Conservation (phyloP, 2,113 vertebrate species). For the Eretmochelys imbricata region DNA sequence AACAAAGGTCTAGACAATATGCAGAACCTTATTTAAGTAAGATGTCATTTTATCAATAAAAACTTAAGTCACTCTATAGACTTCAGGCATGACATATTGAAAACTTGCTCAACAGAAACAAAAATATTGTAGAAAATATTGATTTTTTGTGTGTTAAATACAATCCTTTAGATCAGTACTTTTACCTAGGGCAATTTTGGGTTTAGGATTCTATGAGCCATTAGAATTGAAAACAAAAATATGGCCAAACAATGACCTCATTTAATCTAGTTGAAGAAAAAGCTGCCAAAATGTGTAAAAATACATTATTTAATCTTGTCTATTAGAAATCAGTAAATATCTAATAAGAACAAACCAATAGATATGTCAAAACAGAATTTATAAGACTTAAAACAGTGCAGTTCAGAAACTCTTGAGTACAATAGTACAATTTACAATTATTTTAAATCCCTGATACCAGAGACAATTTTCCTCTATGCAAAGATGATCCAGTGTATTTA, state of each 20-base stretch:
- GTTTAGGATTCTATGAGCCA: slow-evolving; percentile 33
- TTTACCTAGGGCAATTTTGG: slow-evolving; percentile 38
- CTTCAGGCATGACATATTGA: slow-evolving; percentile 21
- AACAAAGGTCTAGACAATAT: slow-evolving; percentile 1
- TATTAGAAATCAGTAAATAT: neutral
- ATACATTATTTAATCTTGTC: neutral
- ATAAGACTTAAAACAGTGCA: neutral
- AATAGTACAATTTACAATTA: neutral
- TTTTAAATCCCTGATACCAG: neutral
- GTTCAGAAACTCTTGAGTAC: neutral
- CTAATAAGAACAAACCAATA: slow-evolving; percentile 19
- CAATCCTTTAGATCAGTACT: slow-evolving; percentile 41
- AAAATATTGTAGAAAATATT: slow-evolving; percentile 58
- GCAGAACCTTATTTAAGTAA: slow-evolving; percentile 13
- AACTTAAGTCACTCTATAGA: slow-evolving; percentile 32
- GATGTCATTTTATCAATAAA: slow-evolving; percentile 52
- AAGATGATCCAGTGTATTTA: neutral
- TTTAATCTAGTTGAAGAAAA: neutral
- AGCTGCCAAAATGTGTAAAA: neutral
- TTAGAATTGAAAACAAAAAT: slow-evolving; percentile 44
- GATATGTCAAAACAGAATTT: neutral
- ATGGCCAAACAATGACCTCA: neutral
- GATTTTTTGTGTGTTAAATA: slow-evolving; percentile 52
- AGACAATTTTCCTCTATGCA: neutral
- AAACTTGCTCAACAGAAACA: slow-evolving; percentile 64